Evolutionary conservation across 2,888 invertebrate species (phyloP).

Genomic region (Podotricha telesiphe): DNA sequence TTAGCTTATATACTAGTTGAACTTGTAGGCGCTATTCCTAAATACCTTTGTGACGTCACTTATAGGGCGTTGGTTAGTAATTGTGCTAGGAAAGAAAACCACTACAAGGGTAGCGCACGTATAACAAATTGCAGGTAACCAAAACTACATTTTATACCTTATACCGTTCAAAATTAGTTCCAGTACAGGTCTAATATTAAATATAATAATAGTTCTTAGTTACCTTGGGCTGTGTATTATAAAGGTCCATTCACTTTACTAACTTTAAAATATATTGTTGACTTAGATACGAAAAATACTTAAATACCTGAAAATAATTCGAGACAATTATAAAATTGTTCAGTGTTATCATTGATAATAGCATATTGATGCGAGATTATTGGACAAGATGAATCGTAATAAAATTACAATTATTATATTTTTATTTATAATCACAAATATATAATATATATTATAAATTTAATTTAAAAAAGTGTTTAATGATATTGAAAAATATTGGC

Average conservation of each 20-base stretch:
- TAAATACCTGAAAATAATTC: conserved; percentile 3
- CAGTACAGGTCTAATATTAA: conserved; percentile 45
- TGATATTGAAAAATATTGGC: too few species aligned
- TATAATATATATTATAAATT: too few species aligned
- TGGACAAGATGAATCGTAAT: not conserved
- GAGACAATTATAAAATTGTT: not conserved
- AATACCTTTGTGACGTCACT: conserved; percentile 63
- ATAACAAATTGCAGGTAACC: conserved; percentile 46
- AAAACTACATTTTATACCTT: conserved; percentile 34
- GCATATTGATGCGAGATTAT: not conserved
- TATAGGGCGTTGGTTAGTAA: conserved; percentile 48
- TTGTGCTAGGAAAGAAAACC: conserved; percentile 49
- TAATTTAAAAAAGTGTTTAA: not conserved
- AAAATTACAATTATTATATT: too few species aligned
- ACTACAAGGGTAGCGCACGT: conserved; percentile 50
- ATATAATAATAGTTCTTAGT: conserved; percentile 48
- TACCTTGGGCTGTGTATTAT: conserved; percentile 71
- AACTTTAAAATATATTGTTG: conserved; percentile 30
- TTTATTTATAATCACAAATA: too few species aligned
- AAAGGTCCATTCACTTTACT: conserved; percentile 64
- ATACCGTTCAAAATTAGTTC: conserved; percentile 51
- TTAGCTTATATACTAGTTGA: conserved; percentile 70
- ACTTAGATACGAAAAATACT: conserved; percentile 5
- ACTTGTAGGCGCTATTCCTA: conserved; percentile 67
- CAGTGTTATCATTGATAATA: not conserved